Conservation (phyloP, 2,113 vertebrate species). For the Oreochromis tanganicae region DNA sequence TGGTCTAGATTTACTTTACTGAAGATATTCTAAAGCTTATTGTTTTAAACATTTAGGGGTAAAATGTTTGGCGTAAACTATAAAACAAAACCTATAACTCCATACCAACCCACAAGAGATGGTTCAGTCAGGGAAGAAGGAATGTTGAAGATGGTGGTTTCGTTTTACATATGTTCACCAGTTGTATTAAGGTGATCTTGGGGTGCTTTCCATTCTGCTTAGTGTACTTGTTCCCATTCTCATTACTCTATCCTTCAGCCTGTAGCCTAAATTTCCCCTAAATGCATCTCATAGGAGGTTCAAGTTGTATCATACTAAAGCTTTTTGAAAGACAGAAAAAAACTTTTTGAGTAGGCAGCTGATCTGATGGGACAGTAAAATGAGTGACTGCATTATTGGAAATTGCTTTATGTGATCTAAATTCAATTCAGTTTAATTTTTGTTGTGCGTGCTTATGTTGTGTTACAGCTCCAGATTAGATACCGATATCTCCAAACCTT, state of each 20-base stretch:
- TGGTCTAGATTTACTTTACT: neutral
- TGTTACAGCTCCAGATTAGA: neutral
- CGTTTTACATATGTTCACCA: neutral
- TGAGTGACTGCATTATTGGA: neutral
- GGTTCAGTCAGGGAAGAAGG: neutral
- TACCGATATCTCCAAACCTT: neutral
- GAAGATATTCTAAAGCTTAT: neutral
- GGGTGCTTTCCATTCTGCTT: neutral
- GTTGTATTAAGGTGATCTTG: neutral
- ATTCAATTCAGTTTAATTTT: neutral
- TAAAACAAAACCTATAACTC: neutral
- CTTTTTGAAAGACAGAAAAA: neutral
- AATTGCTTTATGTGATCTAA: neutral
- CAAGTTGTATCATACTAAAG: neutral
- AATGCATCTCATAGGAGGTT: neutral
- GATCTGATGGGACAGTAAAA: neutral
- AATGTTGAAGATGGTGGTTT: neutral
- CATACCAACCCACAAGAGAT: neutral
- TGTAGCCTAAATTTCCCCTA: neutral
- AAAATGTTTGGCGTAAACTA: neutral
- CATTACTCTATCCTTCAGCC: neutral
- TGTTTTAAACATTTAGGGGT: neutral
- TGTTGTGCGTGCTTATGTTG: neutral
- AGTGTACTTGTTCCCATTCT: neutral
- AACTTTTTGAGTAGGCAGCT: neutral